Base-by-base conservation (phyloP, 2,888 invertebrate species). In the Agrilus biguttatus region DNA sequence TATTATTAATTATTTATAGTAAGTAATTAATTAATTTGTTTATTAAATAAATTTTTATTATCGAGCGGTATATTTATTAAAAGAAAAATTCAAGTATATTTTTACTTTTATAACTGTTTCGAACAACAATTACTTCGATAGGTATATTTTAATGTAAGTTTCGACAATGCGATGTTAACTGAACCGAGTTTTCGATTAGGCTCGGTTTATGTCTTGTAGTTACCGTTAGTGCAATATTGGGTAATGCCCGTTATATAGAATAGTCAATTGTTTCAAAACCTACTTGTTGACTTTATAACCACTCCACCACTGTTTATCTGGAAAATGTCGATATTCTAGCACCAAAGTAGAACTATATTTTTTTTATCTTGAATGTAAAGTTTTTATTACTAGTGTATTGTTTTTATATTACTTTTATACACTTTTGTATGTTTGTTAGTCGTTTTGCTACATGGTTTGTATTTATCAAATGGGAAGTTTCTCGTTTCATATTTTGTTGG, bases 391-490 rank as follows among this genome's bases (percentile, higher is more conserved):
- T 56, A 61, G 59, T 62, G 60, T 60, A 62, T 62, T 63, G 63
- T 64, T 65, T 64, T 63, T 65, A 62, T 64, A 62, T 62, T 63
- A 61, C 60, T 64, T 65, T 64, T 65, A 59, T 64, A 64, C 63
- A 64, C 62, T 63, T 64, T 64, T 65, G 61, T 65, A 65, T 65
- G 65, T 64, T 65, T 66, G 65, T 66, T 66, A 65, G 62, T 59
- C 56, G 56, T 57, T 59, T 60, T 62, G 58, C 59, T 58, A 62
- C 62, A 58, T 61, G 61, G 63, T 62, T 63, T 55, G 48, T 53
- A 52, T 50, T 50, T 49, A 43, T 49, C 45, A 49, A 49, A 54
- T 55, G 59, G 58, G 61, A 62, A 61, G 63, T 65, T 65, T 62
- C 60, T 63, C 58, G 52, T 62, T 65, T 56, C 51, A 51, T 62